Evolutionary conservation across 2,888 invertebrate genomes (phyloP).

Genomic region (Balanococcus diminutus): DNA sequence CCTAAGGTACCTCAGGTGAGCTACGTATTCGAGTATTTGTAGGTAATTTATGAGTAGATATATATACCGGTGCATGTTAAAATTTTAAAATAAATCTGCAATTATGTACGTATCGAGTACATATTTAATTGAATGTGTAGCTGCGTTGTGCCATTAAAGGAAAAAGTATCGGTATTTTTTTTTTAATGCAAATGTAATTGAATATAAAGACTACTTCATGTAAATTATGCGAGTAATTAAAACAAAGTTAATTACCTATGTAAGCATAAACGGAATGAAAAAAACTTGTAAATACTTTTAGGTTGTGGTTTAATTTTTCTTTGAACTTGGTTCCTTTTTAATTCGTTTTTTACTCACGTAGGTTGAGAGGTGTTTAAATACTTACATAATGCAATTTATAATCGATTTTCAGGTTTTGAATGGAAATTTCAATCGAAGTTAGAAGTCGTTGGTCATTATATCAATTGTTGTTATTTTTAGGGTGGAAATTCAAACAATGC

Average conservation of each 20-base stretch:
- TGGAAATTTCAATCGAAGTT: too few species aligned
- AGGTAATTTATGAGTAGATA: neutral
- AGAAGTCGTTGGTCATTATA: too few species aligned
- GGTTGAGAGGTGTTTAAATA: too few species aligned
- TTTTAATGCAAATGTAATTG: slow-evolving; percentile 37
- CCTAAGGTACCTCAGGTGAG: neutral
- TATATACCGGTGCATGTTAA: neutral
- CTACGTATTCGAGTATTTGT: neutral
- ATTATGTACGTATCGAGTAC: neutral
- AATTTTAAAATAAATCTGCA: slow-evolving; percentile 24
- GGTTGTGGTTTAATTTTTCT: neutral
- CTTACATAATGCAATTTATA: too few species aligned
- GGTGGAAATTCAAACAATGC: too few species aligned
- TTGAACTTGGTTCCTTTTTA: neutral
- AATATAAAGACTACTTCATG: slow-evolving; percentile 18
- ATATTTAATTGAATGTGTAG: slow-evolving; percentile 16
- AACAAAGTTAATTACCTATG: slow-evolving; percentile 47
- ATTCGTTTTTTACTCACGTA: neutral
- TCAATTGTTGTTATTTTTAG: too few species aligned
- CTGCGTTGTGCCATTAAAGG: neutral
- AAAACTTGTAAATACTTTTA: neutral
- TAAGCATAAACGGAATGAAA: slow-evolving; percentile 11
- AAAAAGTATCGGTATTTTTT: neutral
- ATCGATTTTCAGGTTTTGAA: too few species aligned
- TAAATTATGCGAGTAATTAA: slow-evolving; percentile 23